A percentile compares a stretch with the other conserved stretches of the same genome.
phyloP scores from a whole-genome alignment of 2,888 invertebrate species.

The Euclidia mi region DNA sequence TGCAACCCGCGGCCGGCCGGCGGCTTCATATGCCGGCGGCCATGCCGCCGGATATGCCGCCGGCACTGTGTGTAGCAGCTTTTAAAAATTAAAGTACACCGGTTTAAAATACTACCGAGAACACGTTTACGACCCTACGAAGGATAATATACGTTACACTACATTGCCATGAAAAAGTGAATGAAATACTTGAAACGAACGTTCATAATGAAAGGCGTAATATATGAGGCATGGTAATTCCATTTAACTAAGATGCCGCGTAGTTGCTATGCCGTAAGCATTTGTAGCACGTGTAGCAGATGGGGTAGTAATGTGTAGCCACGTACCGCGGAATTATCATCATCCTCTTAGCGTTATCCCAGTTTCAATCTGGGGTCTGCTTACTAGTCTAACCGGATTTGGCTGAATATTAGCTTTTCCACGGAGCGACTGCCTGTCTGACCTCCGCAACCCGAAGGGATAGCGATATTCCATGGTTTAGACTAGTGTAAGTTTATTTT shows the following conservation, averaged over 20 bases:
- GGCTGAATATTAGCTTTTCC: too few relatives aligned
- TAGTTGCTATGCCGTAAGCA: conserved; percentile 42
- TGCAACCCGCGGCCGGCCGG: too few relatives aligned
- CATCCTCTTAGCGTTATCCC: too few relatives aligned
- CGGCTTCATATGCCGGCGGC: too few relatives aligned
- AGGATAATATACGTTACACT: neutral
- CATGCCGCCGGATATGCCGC: too few relatives aligned
- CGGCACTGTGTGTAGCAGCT: too few relatives aligned
- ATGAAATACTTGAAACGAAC: conserved; percentile 41
- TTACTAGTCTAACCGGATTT: too few relatives aligned
- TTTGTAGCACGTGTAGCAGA: conserved; percentile 38
- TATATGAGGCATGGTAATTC: conserved; percentile 35
- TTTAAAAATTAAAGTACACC: conserved; percentile 48
- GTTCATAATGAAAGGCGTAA: conserved; percentile 35
- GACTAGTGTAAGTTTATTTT: too few relatives aligned
- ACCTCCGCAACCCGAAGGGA: too few relatives aligned
- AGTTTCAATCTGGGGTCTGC: too few relatives aligned
- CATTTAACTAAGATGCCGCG: conserved; percentile 29
- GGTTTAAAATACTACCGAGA: conserved; percentile 52
- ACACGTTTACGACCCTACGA: conserved; percentile 37
- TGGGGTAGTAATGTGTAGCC: conserved; percentile 11
- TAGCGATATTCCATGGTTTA: too few relatives aligned
- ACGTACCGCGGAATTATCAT: conserved; percentile 27
- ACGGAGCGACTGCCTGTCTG: too few relatives aligned
- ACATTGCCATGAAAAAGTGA: conserved; percentile 2